phyloP scores from a whole-genome alignment of 2,113 vertebrate species.

The Siphamia tubifer region DNA sequence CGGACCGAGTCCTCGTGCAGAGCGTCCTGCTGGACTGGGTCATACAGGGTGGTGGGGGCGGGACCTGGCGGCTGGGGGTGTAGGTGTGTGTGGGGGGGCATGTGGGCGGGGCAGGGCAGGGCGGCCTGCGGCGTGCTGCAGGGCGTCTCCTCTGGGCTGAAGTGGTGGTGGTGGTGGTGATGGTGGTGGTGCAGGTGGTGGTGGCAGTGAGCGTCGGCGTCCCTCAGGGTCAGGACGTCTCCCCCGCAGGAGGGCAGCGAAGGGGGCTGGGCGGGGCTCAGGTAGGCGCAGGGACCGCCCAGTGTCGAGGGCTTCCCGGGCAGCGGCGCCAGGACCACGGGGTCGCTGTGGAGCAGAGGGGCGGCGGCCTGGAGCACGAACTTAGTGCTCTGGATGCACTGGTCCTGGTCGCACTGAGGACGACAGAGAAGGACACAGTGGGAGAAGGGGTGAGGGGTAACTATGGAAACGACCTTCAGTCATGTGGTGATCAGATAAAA shows the following conservation, averaged over 20 bases:
- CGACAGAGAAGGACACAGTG: constrained; percentile 18
- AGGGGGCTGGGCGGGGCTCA: constrained; percentile 84
- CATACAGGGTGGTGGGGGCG: constrained; percentile 81
- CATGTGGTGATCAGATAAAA: too few relatives aligned
- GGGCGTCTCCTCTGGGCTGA: constrained; percentile 88
- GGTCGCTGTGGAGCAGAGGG: constrained; percentile 89
- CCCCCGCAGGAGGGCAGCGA: constrained; percentile 85
- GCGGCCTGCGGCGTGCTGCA: constrained; percentile 80
- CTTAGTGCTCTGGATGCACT: constrained; percentile 98
- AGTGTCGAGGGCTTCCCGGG: constrained; percentile 84
- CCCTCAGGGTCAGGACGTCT: constrained; percentile 82
- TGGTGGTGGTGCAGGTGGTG: constrained; percentile 82
- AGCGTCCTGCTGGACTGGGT: constrained; percentile 89
- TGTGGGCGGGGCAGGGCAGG: constrained; percentile 71
- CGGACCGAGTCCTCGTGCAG: constrained; percentile 93
- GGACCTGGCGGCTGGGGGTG: constrained; percentile 2
- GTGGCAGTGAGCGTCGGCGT: constrained; percentile 39
- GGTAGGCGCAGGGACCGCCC: constrained; percentile 84
- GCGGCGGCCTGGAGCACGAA: constrained; percentile 95
- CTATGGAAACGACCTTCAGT: too few relatives aligned
- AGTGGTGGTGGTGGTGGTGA: constrained; percentile 74
- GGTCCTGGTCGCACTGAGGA: constrained; percentile 92
- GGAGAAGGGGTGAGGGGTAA: too few relatives aligned
- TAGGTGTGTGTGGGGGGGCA: constrained; percentile 45
- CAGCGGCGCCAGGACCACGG: constrained; percentile 83